Percentiles rank a stretch among this genome's conserved stretches.
Conservation (phyloP, 2,888 invertebrate species). For the Ophraella communa region DNA sequence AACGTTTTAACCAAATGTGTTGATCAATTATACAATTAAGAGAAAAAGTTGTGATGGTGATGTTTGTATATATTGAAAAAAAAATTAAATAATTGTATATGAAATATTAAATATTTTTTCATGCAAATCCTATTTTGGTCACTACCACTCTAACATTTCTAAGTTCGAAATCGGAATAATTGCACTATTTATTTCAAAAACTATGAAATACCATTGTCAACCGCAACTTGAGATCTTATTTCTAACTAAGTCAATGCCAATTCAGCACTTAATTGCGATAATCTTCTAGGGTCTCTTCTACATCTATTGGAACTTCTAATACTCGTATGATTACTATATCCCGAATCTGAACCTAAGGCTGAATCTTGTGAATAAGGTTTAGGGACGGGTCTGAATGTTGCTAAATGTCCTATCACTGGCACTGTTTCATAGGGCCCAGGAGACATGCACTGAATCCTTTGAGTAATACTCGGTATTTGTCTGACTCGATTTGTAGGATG, state of each 20-base stretch:
- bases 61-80: too few species aligned
- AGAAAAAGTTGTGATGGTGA: too few species aligned
- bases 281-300: slow-evolving; percentile 55
- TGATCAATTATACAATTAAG: too few species aligned
- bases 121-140: not conserved
- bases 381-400: slow-evolving; percentile 68
- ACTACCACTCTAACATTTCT: not conserved
- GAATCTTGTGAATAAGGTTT: slow-evolving; percentile 75
- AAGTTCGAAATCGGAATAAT: slow-evolving; percentile 20
- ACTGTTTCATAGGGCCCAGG: slow-evolving; percentile 71
- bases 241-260: slow-evolving; percentile 54
- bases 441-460: slow-evolving; percentile 57
- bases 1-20: too few species aligned
- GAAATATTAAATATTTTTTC: not conserved
- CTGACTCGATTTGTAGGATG: slow-evolving; percentile 53
- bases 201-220: slow-evolving; percentile 16
- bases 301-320: slow-evolving; percentile 61
- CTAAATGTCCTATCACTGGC: slow-evolving; percentile 70
- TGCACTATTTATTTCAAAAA: slow-evolving; percentile 15
- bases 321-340: slow-evolving; percentile 82
- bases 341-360: slow-evolving; percentile 84
- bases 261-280: slow-evolving; percentile 60
- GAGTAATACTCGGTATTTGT: slow-evolving; percentile 58
- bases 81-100: too few species aligned
- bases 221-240: slow-evolving; percentile 9